Percentiles rank a stretch among this genome's conserved stretches.
These are phyloP conservation scores for Umimayanthus chanpuru DNA, from an alignment of 92 coral and sea anemone species.

Conservation along the genomic window DNA sequence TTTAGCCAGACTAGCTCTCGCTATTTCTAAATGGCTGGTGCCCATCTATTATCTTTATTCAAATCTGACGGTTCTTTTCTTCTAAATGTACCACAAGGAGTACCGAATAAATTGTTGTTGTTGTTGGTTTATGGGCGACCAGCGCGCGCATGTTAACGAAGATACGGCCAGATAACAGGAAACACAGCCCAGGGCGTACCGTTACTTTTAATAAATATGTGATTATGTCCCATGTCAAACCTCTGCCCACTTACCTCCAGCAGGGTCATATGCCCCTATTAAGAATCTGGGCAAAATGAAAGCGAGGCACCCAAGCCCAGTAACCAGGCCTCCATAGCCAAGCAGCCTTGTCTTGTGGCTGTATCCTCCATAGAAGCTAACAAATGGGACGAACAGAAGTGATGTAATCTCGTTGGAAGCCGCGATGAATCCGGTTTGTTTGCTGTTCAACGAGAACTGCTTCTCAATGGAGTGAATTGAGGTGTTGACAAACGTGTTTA, in stretches of 20 bases:
- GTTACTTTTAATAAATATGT: too few species aligned
- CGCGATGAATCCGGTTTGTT: constrained; percentile 56
- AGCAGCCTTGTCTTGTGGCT: constrained; percentile 68
- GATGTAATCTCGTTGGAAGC: constrained; percentile 66
- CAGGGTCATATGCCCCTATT: constrained; percentile 48
- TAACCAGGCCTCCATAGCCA: constrained; percentile 54
- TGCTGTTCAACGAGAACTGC: constrained; percentile 64
- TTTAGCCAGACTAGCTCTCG: too few species aligned
- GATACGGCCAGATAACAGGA: too few species aligned
- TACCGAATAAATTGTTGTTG: too few species aligned
- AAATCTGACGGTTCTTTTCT: too few species aligned
- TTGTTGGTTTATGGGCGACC: too few species aligned
- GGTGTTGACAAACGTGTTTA: constrained; percentile 62
- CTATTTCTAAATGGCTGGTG: too few species aligned
- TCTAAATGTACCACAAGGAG: too few species aligned
- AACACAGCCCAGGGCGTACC: too few species aligned
- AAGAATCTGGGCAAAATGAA: constrained; percentile 58
- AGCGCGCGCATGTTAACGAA: too few species aligned
- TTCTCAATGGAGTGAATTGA: constrained; percentile 61
- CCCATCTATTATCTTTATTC: too few species aligned
- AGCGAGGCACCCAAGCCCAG: constrained; percentile 55
- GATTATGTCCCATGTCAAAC: too few species aligned
- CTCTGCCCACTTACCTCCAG: constrained; percentile 28
- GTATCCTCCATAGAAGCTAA: constrained; percentile 67
- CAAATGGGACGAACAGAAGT: constrained; percentile 56